phyloP scores from a whole-genome alignment of 1,140 invertebrate species.

The Microvelia longipes region DNA sequence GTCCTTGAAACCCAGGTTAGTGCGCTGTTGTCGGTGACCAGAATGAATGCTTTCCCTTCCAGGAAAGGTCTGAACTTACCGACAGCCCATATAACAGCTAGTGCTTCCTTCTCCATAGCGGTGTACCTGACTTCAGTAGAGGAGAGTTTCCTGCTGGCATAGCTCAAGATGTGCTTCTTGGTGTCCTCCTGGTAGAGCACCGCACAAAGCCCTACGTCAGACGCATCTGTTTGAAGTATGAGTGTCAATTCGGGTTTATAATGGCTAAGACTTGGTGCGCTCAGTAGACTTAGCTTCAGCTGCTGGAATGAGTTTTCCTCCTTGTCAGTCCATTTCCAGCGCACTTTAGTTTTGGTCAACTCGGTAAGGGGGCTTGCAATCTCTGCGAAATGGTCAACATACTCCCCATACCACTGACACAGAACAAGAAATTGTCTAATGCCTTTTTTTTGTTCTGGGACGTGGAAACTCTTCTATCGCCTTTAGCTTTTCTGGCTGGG shows the following conservation, averaged over 20 bases:
- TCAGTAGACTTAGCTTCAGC: conserved; percentile 19
- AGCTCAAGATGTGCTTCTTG: conserved; percentile 25
- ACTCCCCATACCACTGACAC: conserved; percentile 23
- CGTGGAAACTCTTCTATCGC: neutral
- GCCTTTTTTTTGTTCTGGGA: conserved; percentile 18
- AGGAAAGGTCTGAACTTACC: conserved; percentile 26
- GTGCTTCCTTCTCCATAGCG: conserved; percentile 32
- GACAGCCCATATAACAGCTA: conserved; percentile 29
- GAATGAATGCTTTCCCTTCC: conserved; percentile 26
- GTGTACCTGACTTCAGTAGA: conserved; percentile 30
- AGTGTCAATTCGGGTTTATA: conserved; percentile 22
- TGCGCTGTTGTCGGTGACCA: conserved; percentile 32
- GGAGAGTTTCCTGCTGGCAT: conserved; percentile 30
- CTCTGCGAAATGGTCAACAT: conserved; percentile 23
- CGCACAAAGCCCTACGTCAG: conserved; percentile 20
- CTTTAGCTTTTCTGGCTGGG: conserved; percentile 15
- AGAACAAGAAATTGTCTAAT: conserved; percentile 24
- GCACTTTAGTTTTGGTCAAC: conserved; percentile 21
- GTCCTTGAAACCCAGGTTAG: conserved; percentile 31
- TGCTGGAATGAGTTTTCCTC: conserved; percentile 17
- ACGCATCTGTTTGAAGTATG: conserved; percentile 23
- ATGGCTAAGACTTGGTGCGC: conserved; percentile 16
- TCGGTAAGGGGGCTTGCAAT: conserved; percentile 23
- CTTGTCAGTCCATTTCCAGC: conserved; percentile 11
- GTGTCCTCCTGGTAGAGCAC: conserved; percentile 22